Percentiles rank a stretch among this genome's conserved stretches.
phyloP scores from a whole-genome alignment of 1,140 invertebrate genomes.

The Hyphantria cunea region DNA sequence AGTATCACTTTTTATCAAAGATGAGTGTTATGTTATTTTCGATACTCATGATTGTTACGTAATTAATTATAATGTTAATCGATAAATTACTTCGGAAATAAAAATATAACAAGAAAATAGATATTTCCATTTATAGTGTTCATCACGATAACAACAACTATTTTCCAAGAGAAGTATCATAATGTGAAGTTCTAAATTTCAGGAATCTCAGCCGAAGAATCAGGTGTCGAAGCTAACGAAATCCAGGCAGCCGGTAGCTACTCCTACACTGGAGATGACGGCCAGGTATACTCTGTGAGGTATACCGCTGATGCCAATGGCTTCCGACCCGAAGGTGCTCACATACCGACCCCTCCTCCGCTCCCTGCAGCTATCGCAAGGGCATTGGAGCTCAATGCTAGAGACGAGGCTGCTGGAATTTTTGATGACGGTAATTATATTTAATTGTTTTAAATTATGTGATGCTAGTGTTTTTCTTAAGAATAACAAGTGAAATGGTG shows the following conservation, averaged over 20 bases:
- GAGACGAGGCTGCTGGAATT: constrained; percentile 66
- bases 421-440: constrained; percentile 66
- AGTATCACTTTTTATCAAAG: too few species aligned
- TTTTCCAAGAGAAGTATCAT: neutral
- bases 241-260: constrained; percentile 84
- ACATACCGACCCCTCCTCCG: constrained; percentile 86
- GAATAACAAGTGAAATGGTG: too few species aligned
- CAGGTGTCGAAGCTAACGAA: constrained; percentile 75
- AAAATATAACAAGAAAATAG: too few species aligned
- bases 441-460: neutral
- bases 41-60: too few species aligned
- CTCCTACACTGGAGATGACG: constrained; percentile 86
- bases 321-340: constrained; percentile 83
- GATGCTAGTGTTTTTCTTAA: too few species aligned
- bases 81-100: too few species aligned
- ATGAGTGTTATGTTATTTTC: too few species aligned
- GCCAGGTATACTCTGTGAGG: constrained; percentile 82
- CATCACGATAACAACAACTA: too few species aligned
- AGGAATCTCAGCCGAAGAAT: constrained; percentile 71
- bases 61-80: too few species aligned
- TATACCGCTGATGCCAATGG: constrained; percentile 83
- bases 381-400: constrained; percentile 82
- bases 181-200: constrained; percentile 2
- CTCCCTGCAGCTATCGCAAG: constrained; percentile 85
- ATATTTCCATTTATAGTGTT: too few species aligned